Base-by-base conservation (phyloP, 2,888 invertebrate genomes). In the Dioctria linearis region DNA sequence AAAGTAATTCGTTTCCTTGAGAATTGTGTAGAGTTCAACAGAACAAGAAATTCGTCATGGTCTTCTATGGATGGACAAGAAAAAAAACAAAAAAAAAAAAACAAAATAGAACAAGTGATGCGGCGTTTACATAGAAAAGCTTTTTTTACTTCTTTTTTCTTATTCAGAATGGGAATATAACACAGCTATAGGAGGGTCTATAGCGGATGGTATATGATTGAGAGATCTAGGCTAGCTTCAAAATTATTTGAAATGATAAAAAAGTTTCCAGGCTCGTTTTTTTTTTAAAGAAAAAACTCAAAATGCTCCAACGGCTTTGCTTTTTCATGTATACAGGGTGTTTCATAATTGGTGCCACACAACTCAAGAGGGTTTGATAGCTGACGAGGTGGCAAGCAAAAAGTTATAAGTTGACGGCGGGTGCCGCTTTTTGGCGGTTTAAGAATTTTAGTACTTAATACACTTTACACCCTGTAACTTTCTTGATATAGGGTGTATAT, bases 41-140 rank as follows among this genome's bases (percentile, higher is more conserved):
- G 42, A 78, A 78, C 78, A 51, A 78, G 67, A 78, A 57, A 78
- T 78, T 67, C 78, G 78, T 78, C 78, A 78, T 57, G 78, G 78
- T 78, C 57, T 54, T 78, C 61, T 66, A 57, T 78, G 67, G 54
- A 76, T 49, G 76, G 59, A 63, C 76, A 76, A 63, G 40, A 40
- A 4, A n/a, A 39, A 54, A 25, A 25, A 25, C 0, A 25, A 0
- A 25, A 25, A 25, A 25, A 25, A 25, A 0, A 25, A 2, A 25
- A 25, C 25, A 25, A 25, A 25, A 25, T 42, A 11, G 5, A n/a
- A 13, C 9, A 61, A 49, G 49, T 40, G 63, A 49, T 37, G 39
- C 63, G 46, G 39, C 39, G 63, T 76, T 46, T 63, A 67, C 25
- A 25, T 25, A 59, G 73, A 54, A 59, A 59, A 69, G 13, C 11